Base-by-base conservation (phyloP, 2,888 invertebrate genomes). In the Eueremaeus valkanovi region DNA sequence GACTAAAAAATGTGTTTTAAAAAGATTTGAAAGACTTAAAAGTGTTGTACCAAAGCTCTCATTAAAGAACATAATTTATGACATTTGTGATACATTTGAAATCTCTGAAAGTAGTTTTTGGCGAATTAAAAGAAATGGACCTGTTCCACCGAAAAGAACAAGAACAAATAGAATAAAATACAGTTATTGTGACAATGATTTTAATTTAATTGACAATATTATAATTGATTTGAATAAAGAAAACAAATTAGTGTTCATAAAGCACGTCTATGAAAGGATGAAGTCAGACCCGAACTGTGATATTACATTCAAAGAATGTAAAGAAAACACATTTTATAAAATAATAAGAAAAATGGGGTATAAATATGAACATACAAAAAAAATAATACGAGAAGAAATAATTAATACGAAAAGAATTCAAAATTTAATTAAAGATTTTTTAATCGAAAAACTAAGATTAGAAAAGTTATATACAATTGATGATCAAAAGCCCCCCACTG, bases 311-410 rank as follows among this genome's bases (percentile, higher is more conserved):
- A 61, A 29, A 29, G 58, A 31, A 1, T 61, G 58, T 13, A 16
- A 11, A 31, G 16, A 13, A n/a, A 29, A 29, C 6, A 27, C 58
- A 5, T 61, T 29, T 61, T 18, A 21, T 36, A 66, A 33, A 66
- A 3, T 66, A 36, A 1, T 66, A 1, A 33, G 36, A 36, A 2
- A 31, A 66, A 66, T 66, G 66, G 40, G 66, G 0, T 66, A 66
- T 66, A 66, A 66, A 66, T 66, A 36, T 21, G 3, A 2, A 16
- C 2, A 31, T n/a, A 36, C 18, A 6, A 8, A 66, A 5, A n/a
- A 66, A 66, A 9, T 66, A n/a, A 66, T 66, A 11, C 36, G 66
- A 66, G 36, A 66, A 36, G 36, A 66, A 18, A 66, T 66, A 1
- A 40, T 66, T 9, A 66, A 66, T 11, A 36, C 66, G 3, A 5